Conservation (phyloP, 2,113 vertebrate genomes). For the Pavo muticus region DNA sequence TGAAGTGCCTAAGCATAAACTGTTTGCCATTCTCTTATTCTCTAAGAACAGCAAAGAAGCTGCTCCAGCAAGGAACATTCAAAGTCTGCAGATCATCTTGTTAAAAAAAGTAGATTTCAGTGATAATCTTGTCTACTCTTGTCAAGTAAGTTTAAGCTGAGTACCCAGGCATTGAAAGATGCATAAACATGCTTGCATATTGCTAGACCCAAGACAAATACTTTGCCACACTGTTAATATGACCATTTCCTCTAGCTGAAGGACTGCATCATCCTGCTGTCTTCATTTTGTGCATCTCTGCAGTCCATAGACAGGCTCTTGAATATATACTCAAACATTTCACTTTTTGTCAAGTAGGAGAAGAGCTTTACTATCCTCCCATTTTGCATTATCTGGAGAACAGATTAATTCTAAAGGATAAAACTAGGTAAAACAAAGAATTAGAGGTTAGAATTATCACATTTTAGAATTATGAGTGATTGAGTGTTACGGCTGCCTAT, state of each 20-base stretch:
- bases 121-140: not conserved
- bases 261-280: rapidly evolving
- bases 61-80: not conserved
- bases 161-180: not conserved
- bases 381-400: not conserved
- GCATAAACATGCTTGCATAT: not conserved
- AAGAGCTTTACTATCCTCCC: not conserved
- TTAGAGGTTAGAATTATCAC: not conserved
- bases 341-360: not conserved
- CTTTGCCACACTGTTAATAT: not conserved
- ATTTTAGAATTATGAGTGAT: not conserved
- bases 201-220: not conserved
- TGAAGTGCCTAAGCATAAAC: not conserved
- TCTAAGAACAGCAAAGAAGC: not conserved
- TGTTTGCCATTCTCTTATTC: not conserved
- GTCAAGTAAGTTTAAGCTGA: not conserved
- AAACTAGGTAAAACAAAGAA: not conserved
- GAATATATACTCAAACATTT: not conserved
- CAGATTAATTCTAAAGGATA: not conserved
- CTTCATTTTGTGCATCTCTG: too few species aligned
- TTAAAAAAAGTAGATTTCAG: not conserved
- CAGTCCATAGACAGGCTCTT: not conserved
- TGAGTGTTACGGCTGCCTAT: not conserved
- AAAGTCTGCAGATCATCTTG: not conserved
- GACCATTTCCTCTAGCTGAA: not conserved